These are phyloP conservation scores for Ditula angustiorana DNA, from an alignment of 2,888 invertebrate genomes.

Conservation along the genomic window DNA sequence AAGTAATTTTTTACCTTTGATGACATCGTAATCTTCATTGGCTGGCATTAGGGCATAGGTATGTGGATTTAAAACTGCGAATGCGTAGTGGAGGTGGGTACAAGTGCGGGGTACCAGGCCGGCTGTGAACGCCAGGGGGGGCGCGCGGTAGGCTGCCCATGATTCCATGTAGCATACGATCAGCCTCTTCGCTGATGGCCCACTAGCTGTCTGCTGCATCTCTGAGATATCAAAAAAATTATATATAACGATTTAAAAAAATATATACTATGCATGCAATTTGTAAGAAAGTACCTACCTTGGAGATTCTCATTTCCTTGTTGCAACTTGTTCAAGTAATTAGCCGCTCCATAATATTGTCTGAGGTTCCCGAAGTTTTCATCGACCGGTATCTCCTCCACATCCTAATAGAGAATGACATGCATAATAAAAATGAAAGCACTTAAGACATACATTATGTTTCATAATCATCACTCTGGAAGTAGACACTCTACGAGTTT, in stretches of 20 bases:
- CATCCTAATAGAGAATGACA: slow-evolving; percentile 53
- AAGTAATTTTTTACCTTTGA: slow-evolving; percentile 84
- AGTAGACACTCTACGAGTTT: too few species aligned
- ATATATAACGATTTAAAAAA: not conserved
- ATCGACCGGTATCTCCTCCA: slow-evolving; percentile 52
- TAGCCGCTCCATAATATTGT: slow-evolving; percentile 78
- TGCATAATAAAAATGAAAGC: not conserved
- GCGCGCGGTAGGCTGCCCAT: slow-evolving; percentile 87
- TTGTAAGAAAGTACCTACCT: slow-evolving; percentile 55
- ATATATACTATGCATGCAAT: not conserved
- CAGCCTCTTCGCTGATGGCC: slow-evolving; percentile 60
- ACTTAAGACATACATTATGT: too few species aligned
- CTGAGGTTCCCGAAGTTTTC: slow-evolving; percentile 52
- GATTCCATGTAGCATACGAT: slow-evolving; percentile 90
- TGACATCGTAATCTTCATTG: slow-evolving; percentile 89
- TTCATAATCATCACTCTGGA: too few species aligned
- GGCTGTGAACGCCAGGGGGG: slow-evolving; percentile 88
- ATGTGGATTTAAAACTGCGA: slow-evolving; percentile 89
- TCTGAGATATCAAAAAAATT: slow-evolving; percentile 50
- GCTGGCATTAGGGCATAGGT: slow-evolving; percentile 86
- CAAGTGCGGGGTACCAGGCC: slow-evolving; percentile 88
- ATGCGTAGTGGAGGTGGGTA: slow-evolving; percentile 91
- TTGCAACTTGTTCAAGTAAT: slow-evolving; percentile 75
- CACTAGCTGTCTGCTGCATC: slow-evolving; percentile 72
- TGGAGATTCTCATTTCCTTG: slow-evolving; percentile 79